Base-by-base conservation (phyloP, 1,140 invertebrate genomes). In the Polypedilum pembai region DNA sequence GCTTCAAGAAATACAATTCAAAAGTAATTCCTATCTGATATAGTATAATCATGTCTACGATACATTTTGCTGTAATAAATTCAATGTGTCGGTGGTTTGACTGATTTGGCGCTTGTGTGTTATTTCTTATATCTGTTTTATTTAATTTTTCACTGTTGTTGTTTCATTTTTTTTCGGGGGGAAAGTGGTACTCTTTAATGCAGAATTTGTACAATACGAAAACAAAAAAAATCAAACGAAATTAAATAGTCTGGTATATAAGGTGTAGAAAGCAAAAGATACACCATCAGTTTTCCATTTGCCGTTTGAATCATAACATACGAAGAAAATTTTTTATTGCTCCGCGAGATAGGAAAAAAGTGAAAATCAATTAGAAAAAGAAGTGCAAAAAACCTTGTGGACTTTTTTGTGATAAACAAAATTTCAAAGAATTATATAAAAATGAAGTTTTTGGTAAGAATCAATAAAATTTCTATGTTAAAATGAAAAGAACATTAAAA, bases 381-480 rank as follows among this genome's bases (percentile, higher is more conserved):
- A 33, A 33, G 69, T 15, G 15, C 12, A n/a, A 5, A 15, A 73
- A 73, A 73, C 21, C 69, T 72, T 15, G 8, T 24, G 21, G 12
- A 73, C 5, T 24, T 12, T 73, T 73, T 73, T 73, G 33, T 73
- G 21, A 33, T 33, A 24, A 73, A 72, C 15, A 18, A 21, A 72
- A 72, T 73, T 33, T 66, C 65, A 33, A 33, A 33, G 15, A 56
- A 56, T 15, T 56, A 56, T 78, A 79, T 77, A 79, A 80, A 41
- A 78, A 80, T 80, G 79, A 80, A 80, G 77, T 80, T 77, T 74
- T 80, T 80, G 79, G 79, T 80, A 80, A 79, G 45, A 56, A n/a
- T 15, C 12, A 56, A 56, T 4, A 45, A 45, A 45, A 8, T 8
- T 8, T 12, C 8, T 12, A 45, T 45, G 41, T 4, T 15, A 45